Evolutionary conservation across 2,797 vertebrate species (phyloP).

Genomic region (Sebastes elongatus): DNA sequence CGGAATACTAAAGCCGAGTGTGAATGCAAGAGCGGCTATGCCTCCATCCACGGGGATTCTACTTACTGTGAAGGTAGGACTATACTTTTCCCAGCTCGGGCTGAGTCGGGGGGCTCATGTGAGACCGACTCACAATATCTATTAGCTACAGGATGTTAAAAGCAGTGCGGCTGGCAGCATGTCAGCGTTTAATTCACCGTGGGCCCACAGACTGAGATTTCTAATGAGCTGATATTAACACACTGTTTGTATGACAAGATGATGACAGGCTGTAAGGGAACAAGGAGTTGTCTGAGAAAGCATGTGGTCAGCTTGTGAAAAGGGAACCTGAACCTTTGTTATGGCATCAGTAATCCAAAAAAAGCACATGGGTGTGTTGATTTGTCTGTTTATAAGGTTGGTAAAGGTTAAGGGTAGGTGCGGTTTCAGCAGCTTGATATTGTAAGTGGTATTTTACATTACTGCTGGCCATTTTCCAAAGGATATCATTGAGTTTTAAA

Average conservation of each 20-base stretch:
- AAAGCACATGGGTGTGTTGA: neutral
- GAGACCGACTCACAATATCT: neutral
- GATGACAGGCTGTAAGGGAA: neutral
- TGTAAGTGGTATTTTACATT: neutral
- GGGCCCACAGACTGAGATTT: neutral
- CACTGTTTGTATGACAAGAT: neutral
- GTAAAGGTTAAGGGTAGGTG: neutral
- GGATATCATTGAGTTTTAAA: neutral
- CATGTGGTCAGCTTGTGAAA: neutral
- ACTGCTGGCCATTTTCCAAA: neutral
- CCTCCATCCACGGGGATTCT: conserved; percentile 89
- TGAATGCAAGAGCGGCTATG: conserved; percentile 91
- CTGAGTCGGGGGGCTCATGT: neutral
- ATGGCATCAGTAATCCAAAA: neutral
- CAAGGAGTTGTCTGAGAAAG: neutral
- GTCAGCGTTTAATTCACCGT: neutral
- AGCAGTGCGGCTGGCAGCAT: neutral
- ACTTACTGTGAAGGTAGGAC: conserved; percentile 94
- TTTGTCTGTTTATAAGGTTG: too few species aligned
- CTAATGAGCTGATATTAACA: neutral
- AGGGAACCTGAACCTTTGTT: neutral
- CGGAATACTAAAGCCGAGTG: conserved; percentile 92
- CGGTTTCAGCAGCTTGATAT: neutral
- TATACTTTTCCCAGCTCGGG: neutral
- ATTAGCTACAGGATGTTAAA: neutral